Base-by-base conservation (phyloP, 2,113 vertebrate species). In the Eidolon helvum region DNA sequence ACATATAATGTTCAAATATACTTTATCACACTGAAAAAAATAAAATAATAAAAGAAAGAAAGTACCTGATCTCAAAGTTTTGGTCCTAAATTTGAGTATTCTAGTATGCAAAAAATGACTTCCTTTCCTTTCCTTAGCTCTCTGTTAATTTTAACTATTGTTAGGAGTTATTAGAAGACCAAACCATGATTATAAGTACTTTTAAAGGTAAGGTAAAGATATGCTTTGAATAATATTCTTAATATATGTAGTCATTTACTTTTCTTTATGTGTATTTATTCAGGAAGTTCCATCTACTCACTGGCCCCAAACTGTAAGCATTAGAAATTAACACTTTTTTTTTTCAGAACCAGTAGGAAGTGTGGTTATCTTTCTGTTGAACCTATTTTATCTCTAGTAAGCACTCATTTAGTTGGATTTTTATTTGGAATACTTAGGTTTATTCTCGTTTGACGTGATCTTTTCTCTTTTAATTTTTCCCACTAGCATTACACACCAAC, bases 401-500 rank as follows among this genome's bases (percentile, higher is more conserved):
- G 77, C 66, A 86, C 16, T 92, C 63, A 45, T 72, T 78, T 89
- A 95, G 86, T 83, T 74, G 72, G 66, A 86, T 74, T 83, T 96
- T 88, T 74, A 83, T 63, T 96, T 78, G 74, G 21, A 65, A 91
- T 71, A 57, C 53, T 45, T 91, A 82, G 4, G 63, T 79, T 94
- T 91, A 89, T 86, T 91, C 91, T 97, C 94, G 35, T 59, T 65
- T 91, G 93, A 68, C 35, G 63, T n/a, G 40, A 59, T 86, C 28
- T 87, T 72, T 92, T 68, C 45, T 75, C 48, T 95, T 53, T 63
- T 87, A 94, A 97, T 89, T 93, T 90, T 97, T 69, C 94, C 93
- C 88, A 43, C 89, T 65, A 45, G 94, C 38, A 68, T 68, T 75
- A 26, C 57, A 88, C 12, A 61, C 45, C 5, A 19, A 38, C 61